Evolutionary conservation across 2,888 invertebrate genomes (phyloP), one percentile per base, ranked within the genome.

Genomic region (Anthrax anthrax): DNA sequence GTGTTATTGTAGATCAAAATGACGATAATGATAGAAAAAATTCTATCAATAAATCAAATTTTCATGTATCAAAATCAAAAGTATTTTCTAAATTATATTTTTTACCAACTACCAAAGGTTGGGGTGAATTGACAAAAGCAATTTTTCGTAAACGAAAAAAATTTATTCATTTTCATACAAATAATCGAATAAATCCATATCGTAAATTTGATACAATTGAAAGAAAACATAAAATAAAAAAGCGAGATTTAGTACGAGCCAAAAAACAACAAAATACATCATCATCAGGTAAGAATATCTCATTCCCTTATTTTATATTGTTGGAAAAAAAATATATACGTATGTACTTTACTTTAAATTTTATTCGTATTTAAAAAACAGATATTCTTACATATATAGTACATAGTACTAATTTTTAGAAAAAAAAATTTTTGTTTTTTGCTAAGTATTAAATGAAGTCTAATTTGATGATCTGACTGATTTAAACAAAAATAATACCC

Each of bases 181-280:
- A 13, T 27, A 19, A 40, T 39, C 42, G 23, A 32, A 34, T 44
- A 34, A 41, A 40, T 37, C 42, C 38, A 34, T 47, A 40, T 49
- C 41, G 50, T 29, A 53, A 52, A 43, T 55, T 50, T 39, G 47
- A 50, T 32, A 8, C 10, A 12, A 50, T 50, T 41, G 55, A 55
- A 44, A 51, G 52, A 18, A 52, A 54, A 45, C 53, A 52, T 37
- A 53, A 53, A 52, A 38, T 55, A 27, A 52, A 54, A 43, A 55
- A 55, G 48, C 52, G 52, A 36, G 55, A 55, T 47, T 44, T 55
- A 46, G 45, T 52, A 37, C 45, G 46, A 19, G 46, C 37, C 9
- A 41, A 14, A n/a, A 41, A 14, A n/a, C 41, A 17, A 19, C 18
- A 46, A 39, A 37, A 49, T 32, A 6, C 8, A 23, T 13, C 32